A percentile compares a stretch with the other conserved stretches of the same genome.
Evolutionary conservation across 2,888 invertebrate genomes (phyloP).

Genomic region (Chamaedrilus cognettii): DNA sequence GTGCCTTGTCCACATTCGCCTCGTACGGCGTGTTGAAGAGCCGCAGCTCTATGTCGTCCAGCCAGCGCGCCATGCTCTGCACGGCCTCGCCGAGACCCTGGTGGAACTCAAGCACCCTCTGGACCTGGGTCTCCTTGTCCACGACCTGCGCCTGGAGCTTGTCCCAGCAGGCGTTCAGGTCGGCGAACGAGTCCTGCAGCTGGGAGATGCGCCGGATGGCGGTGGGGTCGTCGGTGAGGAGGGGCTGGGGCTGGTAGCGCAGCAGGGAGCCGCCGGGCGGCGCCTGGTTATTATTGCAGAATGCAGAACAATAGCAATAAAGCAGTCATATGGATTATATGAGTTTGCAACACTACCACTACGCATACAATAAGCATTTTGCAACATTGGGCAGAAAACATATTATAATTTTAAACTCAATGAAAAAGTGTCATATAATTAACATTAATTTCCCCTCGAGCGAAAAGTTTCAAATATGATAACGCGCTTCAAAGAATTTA

Average conservation of each 20-base stretch:
- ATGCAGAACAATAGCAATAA: no score
- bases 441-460: no score
- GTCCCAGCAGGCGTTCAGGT: conserved; percentile 30
- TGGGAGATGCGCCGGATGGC: neutral
- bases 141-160: conserved; percentile 28
- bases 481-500: no score
- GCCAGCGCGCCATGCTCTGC: conserved; percentile 48
- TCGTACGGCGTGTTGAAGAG: conserved; percentile 41
- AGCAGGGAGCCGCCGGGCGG: neutral
- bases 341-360: no score
- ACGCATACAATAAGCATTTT: no score
- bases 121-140: conserved; percentile 34
- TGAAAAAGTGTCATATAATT: no score
- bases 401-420: no score
- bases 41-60: conserved; percentile 50
- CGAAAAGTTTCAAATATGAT: no score
- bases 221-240: neutral
- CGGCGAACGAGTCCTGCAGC: conserved; percentile 13
- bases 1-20: conserved; percentile 43
- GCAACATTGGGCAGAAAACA: no score
- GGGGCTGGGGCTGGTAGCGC: neutral
- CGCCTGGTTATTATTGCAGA: no score
- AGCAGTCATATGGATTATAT: no score
- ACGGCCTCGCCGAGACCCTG: conserved; percentile 51
- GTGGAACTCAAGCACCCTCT: conserved; percentile 47